Percentiles rank a stretch among this genome's conserved stretches.
phyloP scores from a whole-genome alignment of 2,888 invertebrate species.

The Dermolepida albohirtum region DNA sequence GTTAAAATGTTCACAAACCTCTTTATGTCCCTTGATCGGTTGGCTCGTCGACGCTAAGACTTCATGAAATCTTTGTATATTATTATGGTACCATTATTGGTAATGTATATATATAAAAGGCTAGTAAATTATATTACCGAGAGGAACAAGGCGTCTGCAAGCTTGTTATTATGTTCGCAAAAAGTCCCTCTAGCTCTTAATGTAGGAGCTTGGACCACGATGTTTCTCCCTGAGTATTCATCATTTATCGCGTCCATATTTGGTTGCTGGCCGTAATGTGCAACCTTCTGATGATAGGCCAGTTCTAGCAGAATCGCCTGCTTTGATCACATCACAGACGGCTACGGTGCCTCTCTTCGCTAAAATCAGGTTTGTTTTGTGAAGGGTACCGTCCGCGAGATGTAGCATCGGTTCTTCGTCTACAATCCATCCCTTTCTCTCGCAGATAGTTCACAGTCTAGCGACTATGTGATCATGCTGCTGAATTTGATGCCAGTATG shows the following conservation, averaged over 20 bases:
- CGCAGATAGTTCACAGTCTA: slow-evolving; percentile 6
- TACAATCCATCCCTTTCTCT: slow-evolving; percentile 31
- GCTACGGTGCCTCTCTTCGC: slow-evolving; percentile 4
- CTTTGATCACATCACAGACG: slow-evolving; percentile 38
- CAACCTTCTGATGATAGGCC: too few species aligned
- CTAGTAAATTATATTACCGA: too few species aligned
- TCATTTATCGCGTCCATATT: neutral
- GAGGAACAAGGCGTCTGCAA: neutral
- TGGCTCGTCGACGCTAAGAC: neutral
- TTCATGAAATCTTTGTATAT: slow-evolving; percentile 1
- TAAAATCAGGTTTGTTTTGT: slow-evolving; percentile 41
- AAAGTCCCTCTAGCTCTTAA: slow-evolving; percentile 43
- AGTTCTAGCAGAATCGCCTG: too few species aligned
- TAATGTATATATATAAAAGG: neutral
- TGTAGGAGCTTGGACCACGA: slow-evolving; percentile 30
- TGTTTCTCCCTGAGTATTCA: neutral
- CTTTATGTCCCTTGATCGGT: too few species aligned
- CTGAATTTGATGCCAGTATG: slow-evolving; percentile 45
- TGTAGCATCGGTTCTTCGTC: slow-evolving; percentile 39
- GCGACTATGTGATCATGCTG: slow-evolving; percentile 40
- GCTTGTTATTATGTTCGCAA: too few species aligned
- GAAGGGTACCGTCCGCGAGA: slow-evolving; percentile 29
- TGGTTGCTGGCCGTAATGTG: slow-evolving; percentile 42
- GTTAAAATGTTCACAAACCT: too few species aligned
- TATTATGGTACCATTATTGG: neutral